phyloP scores from a whole-genome alignment of 2,797 vertebrate species.

The Nothura maculosa region DNA sequence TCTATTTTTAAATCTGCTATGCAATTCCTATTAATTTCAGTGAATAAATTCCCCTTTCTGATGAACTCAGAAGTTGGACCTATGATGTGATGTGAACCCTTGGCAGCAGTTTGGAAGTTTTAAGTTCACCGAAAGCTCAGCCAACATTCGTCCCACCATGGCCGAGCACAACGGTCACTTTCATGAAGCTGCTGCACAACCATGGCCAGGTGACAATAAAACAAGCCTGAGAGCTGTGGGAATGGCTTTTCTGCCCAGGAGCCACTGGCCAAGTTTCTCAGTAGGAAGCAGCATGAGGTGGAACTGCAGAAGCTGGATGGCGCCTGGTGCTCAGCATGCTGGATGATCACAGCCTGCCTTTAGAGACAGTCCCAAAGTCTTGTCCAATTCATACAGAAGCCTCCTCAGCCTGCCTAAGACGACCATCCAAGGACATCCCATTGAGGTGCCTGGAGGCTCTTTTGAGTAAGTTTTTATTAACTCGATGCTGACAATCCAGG shows the following conservation, averaged over 20 bases:
- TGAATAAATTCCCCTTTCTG: background rate
- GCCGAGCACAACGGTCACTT: background rate
- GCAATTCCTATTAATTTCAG: background rate
- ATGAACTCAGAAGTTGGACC: background rate
- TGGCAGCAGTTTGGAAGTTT: background rate
- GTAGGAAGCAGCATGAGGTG: background rate
- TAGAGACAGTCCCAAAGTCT: background rate
- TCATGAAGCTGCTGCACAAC: background rate
- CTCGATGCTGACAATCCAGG: background rate
- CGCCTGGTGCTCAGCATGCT: fast-evolving
- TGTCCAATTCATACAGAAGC: background rate
- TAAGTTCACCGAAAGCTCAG: background rate
- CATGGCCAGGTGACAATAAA: background rate
- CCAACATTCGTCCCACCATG: background rate
- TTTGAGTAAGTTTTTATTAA: too few species aligned
- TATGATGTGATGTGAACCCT: fast-evolving
- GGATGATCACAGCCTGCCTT: background rate
- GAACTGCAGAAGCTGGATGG: background rate
- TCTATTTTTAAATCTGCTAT: background rate
- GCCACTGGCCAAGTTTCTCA: background rate
- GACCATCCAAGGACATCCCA: background rate
- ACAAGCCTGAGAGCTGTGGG: background rate
- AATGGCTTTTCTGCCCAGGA: background rate
- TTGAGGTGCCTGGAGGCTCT: background rate
- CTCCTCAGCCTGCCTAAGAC: background rate